Base-by-base conservation (phyloP, 2,888 invertebrate species). In the Neria commutata region DNA sequence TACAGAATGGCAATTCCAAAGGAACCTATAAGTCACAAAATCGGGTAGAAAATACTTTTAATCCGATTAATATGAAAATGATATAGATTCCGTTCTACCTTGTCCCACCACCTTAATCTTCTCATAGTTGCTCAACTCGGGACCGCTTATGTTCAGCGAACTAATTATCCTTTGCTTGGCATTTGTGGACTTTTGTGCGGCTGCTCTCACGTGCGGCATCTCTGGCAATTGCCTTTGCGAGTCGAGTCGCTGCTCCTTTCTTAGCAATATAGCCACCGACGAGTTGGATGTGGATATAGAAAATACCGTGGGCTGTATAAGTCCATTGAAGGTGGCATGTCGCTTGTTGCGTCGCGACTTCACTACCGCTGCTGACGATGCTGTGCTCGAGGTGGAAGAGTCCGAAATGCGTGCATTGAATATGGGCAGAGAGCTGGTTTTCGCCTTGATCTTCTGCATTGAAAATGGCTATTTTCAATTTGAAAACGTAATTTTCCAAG, bases 1-100 rank as follows among this genome's bases (percentile, higher is more conserved):
- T 89, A 91, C 14, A 91, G 77, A 1, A 88, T 84, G 5, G 90
- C 91, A 11, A 88, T 87, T 3, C 90, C 91, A 78, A 89, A 91
- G 1, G 90, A 89, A 10, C 88, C 87, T 73, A 8, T 19, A 16
- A 46, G 11, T 2, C 6, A 11, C 19, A 21, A 2, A 47, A 24
- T 16, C 1, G 0, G 4, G 16, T 33, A 33, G 21, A 23, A 29
- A 53, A 17, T n/a, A n/a, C n/a, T n/a, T 24, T 17, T n/a, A 29
- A 16, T 47, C 14, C 19, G 21, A 14, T 50, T 50, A 34, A 3
- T 6, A 49, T 29, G 25, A 5, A n/a, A 37, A 19, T 11, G 17
- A n/a, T 29, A 33, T 19, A 14, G 24, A 49, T 4, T 10, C 29
- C 23, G 42, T 5, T 21, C 17, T 6, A 72, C 74, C 81, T 66